These are phyloP conservation scores for Serranus cabrilla DNA, from an alignment of 2,797 vertebrate species.

Conservation along the genomic window DNA sequence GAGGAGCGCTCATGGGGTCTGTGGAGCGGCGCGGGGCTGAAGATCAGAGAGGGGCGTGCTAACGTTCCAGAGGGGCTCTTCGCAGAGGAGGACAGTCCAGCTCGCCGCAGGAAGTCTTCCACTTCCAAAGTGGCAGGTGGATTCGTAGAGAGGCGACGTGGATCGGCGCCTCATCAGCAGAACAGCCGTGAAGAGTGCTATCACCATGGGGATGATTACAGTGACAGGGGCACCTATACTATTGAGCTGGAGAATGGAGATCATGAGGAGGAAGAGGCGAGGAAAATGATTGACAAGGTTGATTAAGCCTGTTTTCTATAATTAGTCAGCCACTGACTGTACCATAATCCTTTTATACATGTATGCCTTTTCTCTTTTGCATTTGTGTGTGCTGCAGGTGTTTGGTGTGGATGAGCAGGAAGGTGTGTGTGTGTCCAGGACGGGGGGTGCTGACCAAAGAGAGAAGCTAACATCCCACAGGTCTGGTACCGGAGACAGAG, in stretches of 20 bases:
- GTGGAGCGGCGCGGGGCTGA: constrained; percentile 85
- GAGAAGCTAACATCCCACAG: constrained; percentile 88
- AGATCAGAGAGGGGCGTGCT: constrained; percentile 84
- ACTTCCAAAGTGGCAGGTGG: constrained; percentile 82
- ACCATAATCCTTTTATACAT: not conserved
- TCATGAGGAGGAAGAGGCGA: constrained; percentile 92
- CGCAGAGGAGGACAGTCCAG: constrained; percentile 92
- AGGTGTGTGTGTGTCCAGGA: constrained; percentile 81
- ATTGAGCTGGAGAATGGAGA: constrained; percentile 94
- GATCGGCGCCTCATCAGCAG: constrained; percentile 78
- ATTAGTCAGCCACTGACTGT: not conserved
- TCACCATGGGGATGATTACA: constrained; percentile 92
- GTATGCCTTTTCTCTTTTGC: constrained; percentile 5
- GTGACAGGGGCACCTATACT: constrained; percentile 96
- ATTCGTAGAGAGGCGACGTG: constrained; percentile 80
- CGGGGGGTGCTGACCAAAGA: constrained; percentile 78
- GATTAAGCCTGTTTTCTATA: not conserved
- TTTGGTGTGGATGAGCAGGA: constrained; percentile 94
- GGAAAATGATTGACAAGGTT: constrained; percentile 97
- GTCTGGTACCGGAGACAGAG: constrained; percentile 89
- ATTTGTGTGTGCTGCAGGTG: constrained; percentile 83
- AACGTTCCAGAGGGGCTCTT: constrained; percentile 91
- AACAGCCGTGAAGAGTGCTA: constrained; percentile 81
- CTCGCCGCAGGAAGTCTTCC: constrained; percentile 90
- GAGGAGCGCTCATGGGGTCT: constrained; percentile 82